Conservation (phyloP, 2,888 invertebrate species). For the Onthophagus sagittarius region DNA sequence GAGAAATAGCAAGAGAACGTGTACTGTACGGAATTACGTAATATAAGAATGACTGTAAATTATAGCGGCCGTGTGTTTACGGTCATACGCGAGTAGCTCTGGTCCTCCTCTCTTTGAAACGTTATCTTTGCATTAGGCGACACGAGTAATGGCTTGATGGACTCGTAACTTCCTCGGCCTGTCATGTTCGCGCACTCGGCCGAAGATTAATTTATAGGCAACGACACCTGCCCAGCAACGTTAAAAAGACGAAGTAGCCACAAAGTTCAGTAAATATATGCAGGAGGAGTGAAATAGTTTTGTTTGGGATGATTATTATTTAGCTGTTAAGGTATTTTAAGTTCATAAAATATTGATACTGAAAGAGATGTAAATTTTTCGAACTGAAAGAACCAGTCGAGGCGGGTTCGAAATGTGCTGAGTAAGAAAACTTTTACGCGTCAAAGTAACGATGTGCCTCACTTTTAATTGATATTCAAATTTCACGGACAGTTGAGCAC, state of each 20-base stretch:
- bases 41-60: conserved; percentile 11
- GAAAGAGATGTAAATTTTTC: not conserved
- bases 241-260: conserved; percentile 11
- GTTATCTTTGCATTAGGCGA: conserved; percentile 19
- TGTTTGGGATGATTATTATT: not conserved
- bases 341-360: not conserved
- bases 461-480: conserved; percentile 19
- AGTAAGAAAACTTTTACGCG: conserved; percentile 11
- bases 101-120: conserved; percentile 11
- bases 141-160: conserved; percentile 25
- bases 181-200: conserved; percentile 25
- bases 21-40: conserved; percentile 4
- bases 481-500: conserved; percentile 17
- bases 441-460: conserved; percentile 11
- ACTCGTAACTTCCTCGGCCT: conserved; percentile 22
- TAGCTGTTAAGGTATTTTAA: not conserved
- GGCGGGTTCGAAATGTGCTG: not conserved
- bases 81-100: not conserved
- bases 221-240: conserved; percentile 21
- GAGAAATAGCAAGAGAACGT: not conserved
- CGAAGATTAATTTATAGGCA: conserved; percentile 23
- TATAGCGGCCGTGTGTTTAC: not conserved
- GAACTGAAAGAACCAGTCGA: not conserved
- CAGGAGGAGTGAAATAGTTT: no score
- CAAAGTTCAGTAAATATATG: no score